Evolutionary conservation across 2,113 vertebrate species (phyloP), one percentile per base, ranked within the genome.

Genomic region (Polypterus senegalus): DNA sequence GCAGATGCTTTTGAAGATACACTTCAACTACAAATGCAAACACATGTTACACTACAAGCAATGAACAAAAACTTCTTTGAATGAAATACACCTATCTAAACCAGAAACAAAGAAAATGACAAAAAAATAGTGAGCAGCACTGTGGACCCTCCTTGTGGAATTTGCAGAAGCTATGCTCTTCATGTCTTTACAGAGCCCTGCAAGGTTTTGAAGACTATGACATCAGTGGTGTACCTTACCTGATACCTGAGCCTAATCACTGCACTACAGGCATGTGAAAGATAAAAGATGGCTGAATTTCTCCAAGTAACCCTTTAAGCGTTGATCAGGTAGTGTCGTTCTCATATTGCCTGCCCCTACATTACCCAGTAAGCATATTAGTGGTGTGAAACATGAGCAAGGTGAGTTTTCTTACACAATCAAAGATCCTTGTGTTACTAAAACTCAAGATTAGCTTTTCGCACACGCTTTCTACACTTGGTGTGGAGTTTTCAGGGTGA

Each of bases 401-500:
- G 47, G 57, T 45, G 27, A 60, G 66, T 69, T 63, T 73, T 71
- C 69, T 64, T 69, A 9, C 60, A 51, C 53, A 67, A 54, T 46
- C 60, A 71, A 61, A 64, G 58, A 68, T 62, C 62, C 69, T 49
- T 64, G 67, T 5, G 64, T 45, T 48, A 55, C 64, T 9, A 5
- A 67, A 66, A 56, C 48, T 58, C 3, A 62, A 61, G 64, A 66
- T 61, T 74, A 52, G 61, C 61, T 63, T 27, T 27, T 27, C 57
- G 74, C 54, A 62, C 11, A 49, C 1, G 9, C 55, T 70, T 62
- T 65, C 43, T 61, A 52, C 61, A 9, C 67, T 72, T 71, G 73
- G 49, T 2, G 27, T 5, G 55, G 62, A 70, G 57, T 48, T 3
- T 47, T 51, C 57, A 60, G 8, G 45, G 60, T 61, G 61, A 62